A percentile compares a stretch with the other conserved stretches of the same genome.
phyloP scores from a whole-genome alignment of 30 jellyfish, hydroid and myxozoan species.

The Chironex yamaguchii region DNA sequence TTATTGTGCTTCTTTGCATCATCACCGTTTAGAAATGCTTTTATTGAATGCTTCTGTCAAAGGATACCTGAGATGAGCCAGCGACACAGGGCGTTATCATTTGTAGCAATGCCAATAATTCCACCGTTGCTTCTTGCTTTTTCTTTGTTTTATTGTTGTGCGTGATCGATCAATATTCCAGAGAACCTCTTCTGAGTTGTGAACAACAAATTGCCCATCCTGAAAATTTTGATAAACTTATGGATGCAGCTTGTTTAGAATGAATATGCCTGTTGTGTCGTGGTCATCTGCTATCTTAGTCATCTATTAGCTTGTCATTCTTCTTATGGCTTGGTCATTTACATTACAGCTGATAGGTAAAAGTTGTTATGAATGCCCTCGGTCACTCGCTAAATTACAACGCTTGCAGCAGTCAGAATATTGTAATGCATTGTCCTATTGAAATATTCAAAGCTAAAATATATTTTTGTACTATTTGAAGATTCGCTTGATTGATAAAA shows the following conservation, averaged over 20 bases:
- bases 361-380: too few relatives aligned
- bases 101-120: slow-evolving; percentile 23
- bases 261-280: slow-evolving; percentile 54
- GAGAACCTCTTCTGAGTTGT: slow-evolving; percentile 24
- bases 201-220: slow-evolving; percentile 19
- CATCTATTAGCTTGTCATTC: too few relatives aligned
- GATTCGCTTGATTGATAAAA: too few relatives aligned
- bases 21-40: slow-evolving; percentile 11
- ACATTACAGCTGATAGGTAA: too few relatives aligned
- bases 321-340: too few relatives aligned
- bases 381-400: too few relatives aligned
- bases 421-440: too few relatives aligned
- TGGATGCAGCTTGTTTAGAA: slow-evolving; percentile 1
- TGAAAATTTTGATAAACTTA: slow-evolving; percentile 4
- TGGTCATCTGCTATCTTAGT: too few relatives aligned
- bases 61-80: slow-evolving; percentile 51
- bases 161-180: slow-evolving; percentile 44
- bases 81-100: slow-evolving; percentile 34
- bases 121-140: slow-evolving; percentile 49
- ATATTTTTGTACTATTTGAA: too few relatives aligned
- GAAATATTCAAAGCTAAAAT: too few relatives aligned
- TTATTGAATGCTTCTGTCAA: slow-evolving; percentile 36
- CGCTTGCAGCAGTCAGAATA: too few relatives aligned
- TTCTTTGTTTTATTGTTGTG: slow-evolving; percentile 38
- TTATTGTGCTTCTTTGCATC: slow-evolving; percentile 36